A percentile compares a stretch with the other conserved stretches of the same genome.
phyloP scores from a whole-genome alignment of 2,113 vertebrate genomes.

The Rhagologus leucostigma region DNA sequence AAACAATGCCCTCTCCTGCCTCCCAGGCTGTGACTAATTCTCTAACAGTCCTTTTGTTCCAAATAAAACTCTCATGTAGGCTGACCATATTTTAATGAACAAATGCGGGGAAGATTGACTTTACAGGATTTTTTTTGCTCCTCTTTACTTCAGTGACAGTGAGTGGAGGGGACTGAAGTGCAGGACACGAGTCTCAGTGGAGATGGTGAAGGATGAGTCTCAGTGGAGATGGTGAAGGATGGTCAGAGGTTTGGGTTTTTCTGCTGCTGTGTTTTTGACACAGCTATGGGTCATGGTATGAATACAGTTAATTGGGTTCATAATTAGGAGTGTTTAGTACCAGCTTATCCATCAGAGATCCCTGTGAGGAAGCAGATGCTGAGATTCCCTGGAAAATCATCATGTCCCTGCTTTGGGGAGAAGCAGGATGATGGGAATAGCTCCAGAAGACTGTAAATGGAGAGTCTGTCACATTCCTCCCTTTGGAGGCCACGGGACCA shows the following conservation, averaged over 20 bases:
- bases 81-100: conserved; percentile 44
- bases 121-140: neutral
- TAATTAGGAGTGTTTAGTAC: neutral
- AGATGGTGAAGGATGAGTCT: neutral
- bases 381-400: neutral
- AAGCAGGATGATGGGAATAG: neutral
- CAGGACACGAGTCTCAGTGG: neutral
- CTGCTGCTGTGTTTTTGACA: neutral
- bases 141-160: neutral
- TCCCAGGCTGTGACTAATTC: conserved; percentile 67
- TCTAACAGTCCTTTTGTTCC: conserved; percentile 24
- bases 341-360: neutral
- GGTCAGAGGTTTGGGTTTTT: neutral
- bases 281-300: neutral
- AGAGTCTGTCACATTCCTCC: neutral
- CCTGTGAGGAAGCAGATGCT: neutral
- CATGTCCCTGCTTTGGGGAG: fast-evolving
- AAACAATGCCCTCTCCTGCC: conserved; percentile 64
- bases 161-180: neutral
- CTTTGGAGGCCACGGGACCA: neutral
- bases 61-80: conserved; percentile 53
- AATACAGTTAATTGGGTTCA: neutral
- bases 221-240: neutral
- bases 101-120: conserved; percentile 7
- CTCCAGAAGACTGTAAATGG: neutral